These are phyloP conservation scores for Anableps anableps DNA, from an alignment of 2,797 vertebrate genomes.

Conservation along the genomic window DNA sequence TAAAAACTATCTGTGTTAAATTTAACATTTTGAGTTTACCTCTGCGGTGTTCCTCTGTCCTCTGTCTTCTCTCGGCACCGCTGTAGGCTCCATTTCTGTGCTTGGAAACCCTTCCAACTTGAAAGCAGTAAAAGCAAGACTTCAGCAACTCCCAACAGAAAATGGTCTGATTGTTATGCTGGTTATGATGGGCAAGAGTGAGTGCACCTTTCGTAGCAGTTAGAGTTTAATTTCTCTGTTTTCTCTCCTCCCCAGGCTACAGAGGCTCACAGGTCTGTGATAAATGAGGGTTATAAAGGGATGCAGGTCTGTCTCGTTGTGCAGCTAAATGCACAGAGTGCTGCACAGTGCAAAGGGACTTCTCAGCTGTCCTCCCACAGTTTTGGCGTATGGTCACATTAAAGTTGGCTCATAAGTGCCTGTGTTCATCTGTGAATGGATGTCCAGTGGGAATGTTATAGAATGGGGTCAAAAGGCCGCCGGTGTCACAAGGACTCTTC, in stretches of 20 bases:
- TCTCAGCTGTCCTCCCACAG: conserved; percentile 17
- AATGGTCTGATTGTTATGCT: conserved; percentile 9
- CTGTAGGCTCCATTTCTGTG: conserved; percentile 38
- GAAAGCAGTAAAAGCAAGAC: not conserved
- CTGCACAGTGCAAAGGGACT: conserved; percentile 38
- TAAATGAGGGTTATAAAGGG: conserved; percentile 32
- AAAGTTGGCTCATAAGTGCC: conserved; percentile 1
- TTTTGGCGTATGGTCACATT: not conserved
- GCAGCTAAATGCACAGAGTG: conserved; percentile 14
- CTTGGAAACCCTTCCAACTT: conserved; percentile 11
- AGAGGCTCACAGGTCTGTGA: conserved; percentile 45
- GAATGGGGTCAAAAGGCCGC: conserved; percentile 17
- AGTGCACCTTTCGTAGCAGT: not conserved
- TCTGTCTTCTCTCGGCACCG: not conserved
- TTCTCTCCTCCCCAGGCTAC: conserved; percentile 11
- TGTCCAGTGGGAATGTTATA: not conserved
- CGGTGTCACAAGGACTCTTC: conserved; percentile 14
- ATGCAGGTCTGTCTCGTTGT: conserved; percentile 22
- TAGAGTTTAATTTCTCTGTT: conserved; percentile 12
- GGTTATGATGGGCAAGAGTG: conserved; percentile 4
- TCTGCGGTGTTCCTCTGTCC: conserved; percentile 21
- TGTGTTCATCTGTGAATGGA: not conserved
- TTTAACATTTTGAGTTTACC: conserved; percentile 28
- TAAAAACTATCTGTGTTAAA: not conserved
- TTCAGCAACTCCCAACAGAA: conserved; percentile 9